phyloP scores from a whole-genome alignment of 1,140 invertebrate species.

The Anoplolepis gracilipes region DNA sequence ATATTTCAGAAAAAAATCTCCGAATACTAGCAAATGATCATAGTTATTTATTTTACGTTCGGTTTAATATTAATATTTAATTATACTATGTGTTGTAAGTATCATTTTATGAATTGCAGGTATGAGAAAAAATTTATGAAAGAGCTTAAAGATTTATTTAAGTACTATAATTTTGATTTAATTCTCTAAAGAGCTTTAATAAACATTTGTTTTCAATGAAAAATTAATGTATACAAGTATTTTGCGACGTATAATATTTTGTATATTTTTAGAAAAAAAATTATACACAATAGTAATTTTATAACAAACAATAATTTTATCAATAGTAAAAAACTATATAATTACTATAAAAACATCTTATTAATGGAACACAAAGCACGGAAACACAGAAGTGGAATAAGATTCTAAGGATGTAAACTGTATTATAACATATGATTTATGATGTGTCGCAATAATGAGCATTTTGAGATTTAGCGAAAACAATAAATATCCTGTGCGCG shows the following conservation, averaged over 20 bases:
- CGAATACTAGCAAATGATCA: background rate
- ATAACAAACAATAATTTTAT: background rate
- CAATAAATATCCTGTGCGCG: constrained; percentile 63
- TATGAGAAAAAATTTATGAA: background rate
- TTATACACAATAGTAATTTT: background rate
- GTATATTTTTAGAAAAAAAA: background rate
- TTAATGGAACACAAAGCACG: background rate
- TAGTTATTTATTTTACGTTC: constrained; percentile 12
- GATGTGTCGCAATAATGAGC: constrained; percentile 60
- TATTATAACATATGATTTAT: constrained; percentile 52
- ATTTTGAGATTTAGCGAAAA: constrained; percentile 48
- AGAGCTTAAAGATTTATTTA: background rate
- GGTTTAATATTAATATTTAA: background rate
- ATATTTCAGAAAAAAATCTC: background rate
- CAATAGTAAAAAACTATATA: background rate
- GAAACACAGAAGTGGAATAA: too few species aligned
- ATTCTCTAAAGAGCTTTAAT: background rate
- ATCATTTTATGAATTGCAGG: background rate
- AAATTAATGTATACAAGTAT: too few species aligned
- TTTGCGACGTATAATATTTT: background rate
- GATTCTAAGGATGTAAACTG: constrained; percentile 3
- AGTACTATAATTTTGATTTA: background rate
- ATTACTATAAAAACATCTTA: too few species aligned
- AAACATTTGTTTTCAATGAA: too few species aligned
- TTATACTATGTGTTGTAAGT: background rate